Base-by-base conservation (phyloP, 2,888 invertebrate genomes). In the Apodemia hepburni region DNA sequence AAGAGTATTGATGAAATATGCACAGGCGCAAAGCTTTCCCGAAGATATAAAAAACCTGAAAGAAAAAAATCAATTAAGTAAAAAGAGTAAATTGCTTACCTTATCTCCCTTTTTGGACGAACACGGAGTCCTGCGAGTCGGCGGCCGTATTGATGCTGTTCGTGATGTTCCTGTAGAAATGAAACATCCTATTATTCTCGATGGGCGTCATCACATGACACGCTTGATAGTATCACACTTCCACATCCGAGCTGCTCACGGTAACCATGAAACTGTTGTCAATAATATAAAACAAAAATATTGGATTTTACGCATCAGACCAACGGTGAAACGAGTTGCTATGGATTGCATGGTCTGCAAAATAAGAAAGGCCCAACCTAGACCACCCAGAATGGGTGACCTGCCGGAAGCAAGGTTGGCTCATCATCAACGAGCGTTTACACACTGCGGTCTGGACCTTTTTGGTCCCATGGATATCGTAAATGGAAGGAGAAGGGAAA, bases 391-490 rank as follows among this genome's bases (percentile, higher is more conserved):
- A 45, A 69, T 71, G 67, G 71, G 70, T 17, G 71, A 73, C 60
- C 65, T 73, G 64, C 73, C 72, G 45, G 54, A 27, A 4, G 69
- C 68, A 0, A 60, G 73, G 0, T 2, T 74, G 60, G 69, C 69
- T 0, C 70, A 49, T 47, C 49, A 49, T 6, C 49, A 49, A 49
- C 17, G 17, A 17, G 17, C 49, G 18, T 47, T 47, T 3, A n/a
- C 47, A 2, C 18, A 49, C 49, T 49, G 49, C 18, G 18, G 49
- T 17, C 49, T 18, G 1, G 49, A 49, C n/a, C 11, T 18, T 18
- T 49, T 49, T 18, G 7, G 49, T 18, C 8, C 8, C 5, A 9
- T 49, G 8, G 18, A 49, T 9, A 9, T 18, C 11, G 9, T 9
- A 17, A 49, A 18, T 18, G 49, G 49, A 18, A 18, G 49, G 11